A percentile compares a stretch with the other conserved stretches of the same genome.
Conservation (phyloP, 2,888 invertebrate species). For the Asteroscopus sphinx region DNA sequence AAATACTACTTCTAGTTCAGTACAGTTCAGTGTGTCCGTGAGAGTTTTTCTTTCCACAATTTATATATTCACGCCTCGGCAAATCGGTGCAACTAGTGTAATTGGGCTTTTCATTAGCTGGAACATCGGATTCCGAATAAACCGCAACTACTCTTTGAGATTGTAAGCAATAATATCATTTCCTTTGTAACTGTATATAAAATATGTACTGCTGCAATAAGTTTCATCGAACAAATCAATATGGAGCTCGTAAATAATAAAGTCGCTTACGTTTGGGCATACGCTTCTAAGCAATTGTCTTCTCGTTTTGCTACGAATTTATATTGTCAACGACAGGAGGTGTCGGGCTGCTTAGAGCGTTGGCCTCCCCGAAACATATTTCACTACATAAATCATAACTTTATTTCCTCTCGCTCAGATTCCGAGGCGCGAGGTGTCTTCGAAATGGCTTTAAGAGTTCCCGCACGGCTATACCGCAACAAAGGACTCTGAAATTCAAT, state of each 20-base stretch:
- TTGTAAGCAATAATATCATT: conserved; percentile 60
- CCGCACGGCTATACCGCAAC: conserved; percentile 78
- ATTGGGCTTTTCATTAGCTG: conserved; percentile 66
- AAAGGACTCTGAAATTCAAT: conserved; percentile 86
- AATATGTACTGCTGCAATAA: conserved; percentile 31
- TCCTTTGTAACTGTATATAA: conserved; percentile 22
- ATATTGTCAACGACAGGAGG: conserved; percentile 77
- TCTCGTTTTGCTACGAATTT: conserved; percentile 74
- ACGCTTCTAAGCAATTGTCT: conserved; percentile 72
- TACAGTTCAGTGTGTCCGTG: no score
- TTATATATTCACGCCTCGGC: conserved; percentile 36
- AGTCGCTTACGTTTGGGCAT: conserved; percentile 54
- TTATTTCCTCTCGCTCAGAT: conserved; percentile 87
- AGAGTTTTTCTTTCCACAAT: no score
- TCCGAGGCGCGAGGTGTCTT: conserved; percentile 82
- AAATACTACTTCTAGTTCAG: no score
- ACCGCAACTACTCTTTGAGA: conserved; percentile 71
- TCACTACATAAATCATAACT: conserved; percentile 89
- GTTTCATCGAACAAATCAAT: conserved; percentile 46
- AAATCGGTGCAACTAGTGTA: conserved; percentile 58
- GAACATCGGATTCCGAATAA: conserved; percentile 73
- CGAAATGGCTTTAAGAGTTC: conserved; percentile 85
- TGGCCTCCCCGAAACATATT: conserved; percentile 81
- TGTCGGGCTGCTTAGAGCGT: conserved; percentile 71
- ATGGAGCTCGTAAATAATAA: conserved; percentile 50